Evolutionary conservation across 2,113 vertebrate species (phyloP), one percentile per base, ranked within the genome.

Genomic region (Nycticryphes semicollaris): DNA sequence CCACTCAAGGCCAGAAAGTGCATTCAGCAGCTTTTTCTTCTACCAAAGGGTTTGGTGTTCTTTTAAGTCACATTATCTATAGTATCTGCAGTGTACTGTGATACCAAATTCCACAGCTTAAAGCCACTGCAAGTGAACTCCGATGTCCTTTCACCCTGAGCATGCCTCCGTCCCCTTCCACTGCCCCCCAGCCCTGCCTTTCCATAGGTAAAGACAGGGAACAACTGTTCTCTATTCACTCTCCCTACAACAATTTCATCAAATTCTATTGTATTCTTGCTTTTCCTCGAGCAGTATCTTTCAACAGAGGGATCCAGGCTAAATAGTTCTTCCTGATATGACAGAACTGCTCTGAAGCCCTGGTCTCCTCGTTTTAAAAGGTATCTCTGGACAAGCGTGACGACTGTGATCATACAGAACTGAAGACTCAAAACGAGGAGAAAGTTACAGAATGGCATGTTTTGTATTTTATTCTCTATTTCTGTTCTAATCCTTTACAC

Each of bases 401-500:
- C 43, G 70, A 63, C 48, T 48, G 19, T 7, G 9, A 63, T 75
- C 78, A 93, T 14, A 69, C 43, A 47, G 45, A 76, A 80, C 30
- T 28, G 24, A 73, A 56, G 43, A 75, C 51, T 91, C 81, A 75
- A 75, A 78, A 43, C 1, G 78, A 90, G 76, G 39, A 51, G 79
- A 50, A 94, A 92, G 56, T 57, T 87, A 81, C 1, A 94, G 64
- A 92, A 78, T 33, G 43, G 20, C 66, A 89, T 59, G 56, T 75
- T 94, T 94, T 92, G 48, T 75, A 73, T 19, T 92, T 84, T 90
- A 69, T 77, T 95, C 83, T 74, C 80, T 74, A 78, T 35, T 91
- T 89, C 93, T 94, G 41, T 51, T 92, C 68, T 87, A 21, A 84
- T 78, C 89, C 80, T 95, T 78, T 80, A 95, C 56, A 84, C 73